Conservation (phyloP, 2,888 invertebrate species). For the Dynastes maya region DNA sequence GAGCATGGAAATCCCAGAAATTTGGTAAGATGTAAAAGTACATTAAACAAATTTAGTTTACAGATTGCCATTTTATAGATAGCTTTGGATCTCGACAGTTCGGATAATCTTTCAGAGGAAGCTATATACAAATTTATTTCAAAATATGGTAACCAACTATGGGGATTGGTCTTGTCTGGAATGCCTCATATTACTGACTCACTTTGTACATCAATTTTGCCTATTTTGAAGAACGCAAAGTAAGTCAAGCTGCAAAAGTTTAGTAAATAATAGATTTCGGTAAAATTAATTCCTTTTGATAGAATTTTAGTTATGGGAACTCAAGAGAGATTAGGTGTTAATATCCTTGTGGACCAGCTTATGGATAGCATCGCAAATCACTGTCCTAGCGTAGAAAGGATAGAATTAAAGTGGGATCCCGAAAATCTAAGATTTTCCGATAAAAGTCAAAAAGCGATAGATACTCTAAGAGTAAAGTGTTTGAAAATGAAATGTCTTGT, state of each 20-base stretch:
- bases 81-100: slow-evolving; percentile 94
- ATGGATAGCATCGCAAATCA: slow-evolving; percentile 98
- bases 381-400: slow-evolving; percentile 89
- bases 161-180: slow-evolving; percentile 91
- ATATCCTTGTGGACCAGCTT: slow-evolving; percentile 97
- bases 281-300: slow-evolving; percentile 55
- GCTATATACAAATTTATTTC: slow-evolving; percentile 93
- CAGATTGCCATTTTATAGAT: slow-evolving; percentile 69
- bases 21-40: slow-evolving; percentile 61
- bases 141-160: slow-evolving; percentile 90
- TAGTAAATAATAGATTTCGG: neutral
- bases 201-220: slow-evolving; percentile 96
- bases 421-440: slow-evolving; percentile 98
- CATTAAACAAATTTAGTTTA: neutral
- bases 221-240: slow-evolving; percentile 93
- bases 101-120: slow-evolving; percentile 96
- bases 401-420: slow-evolving; percentile 99
- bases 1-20: slow-evolving; percentile 85
- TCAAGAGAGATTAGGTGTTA: slow-evolving; percentile 94
- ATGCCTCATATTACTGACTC: slow-evolving; percentile 99
- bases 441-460: slow-evolving; percentile 99
- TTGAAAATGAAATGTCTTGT: slow-evolving; percentile 93
- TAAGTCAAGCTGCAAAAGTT: slow-evolving; percentile 69
- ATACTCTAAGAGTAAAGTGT: slow-evolving; percentile 96
- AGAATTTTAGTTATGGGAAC: slow-evolving; percentile 99